Conservation (phyloP, 2,113 vertebrate genomes). For the Microtus ochrogaster region DNA sequence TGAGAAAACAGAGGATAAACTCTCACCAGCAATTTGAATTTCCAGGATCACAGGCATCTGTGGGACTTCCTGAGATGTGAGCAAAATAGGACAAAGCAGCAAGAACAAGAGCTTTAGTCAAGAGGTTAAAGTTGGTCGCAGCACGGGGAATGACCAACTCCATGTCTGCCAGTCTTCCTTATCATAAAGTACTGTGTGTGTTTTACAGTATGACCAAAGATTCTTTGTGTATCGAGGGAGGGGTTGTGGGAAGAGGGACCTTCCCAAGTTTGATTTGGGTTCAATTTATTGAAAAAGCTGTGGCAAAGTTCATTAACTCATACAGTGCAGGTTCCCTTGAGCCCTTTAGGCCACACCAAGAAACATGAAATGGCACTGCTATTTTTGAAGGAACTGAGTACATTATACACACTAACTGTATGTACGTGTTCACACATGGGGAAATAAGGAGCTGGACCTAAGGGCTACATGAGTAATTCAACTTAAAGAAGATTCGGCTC, state of each 20-base stretch:
- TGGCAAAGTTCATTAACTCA: background rate
- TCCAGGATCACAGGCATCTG: constrained; percentile 89
- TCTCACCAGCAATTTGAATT: constrained; percentile 98
- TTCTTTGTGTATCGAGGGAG: constrained; percentile 82
- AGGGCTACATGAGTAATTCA: background rate
- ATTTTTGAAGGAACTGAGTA: background rate
- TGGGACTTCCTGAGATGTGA: constrained; percentile 90
- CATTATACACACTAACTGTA: too few relatives aligned
- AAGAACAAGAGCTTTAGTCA: constrained; percentile 54
- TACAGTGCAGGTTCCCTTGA: background rate
- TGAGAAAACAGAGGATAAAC: constrained; percentile 95
- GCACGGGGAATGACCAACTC: constrained; percentile 83
- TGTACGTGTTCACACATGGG: too few relatives aligned
- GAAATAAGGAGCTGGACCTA: too few relatives aligned
- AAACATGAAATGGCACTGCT: constrained; percentile 22
- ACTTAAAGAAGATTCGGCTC: background rate
- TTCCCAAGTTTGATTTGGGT: background rate
- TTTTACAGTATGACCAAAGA: constrained; percentile 87
- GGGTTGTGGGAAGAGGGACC: background rate
- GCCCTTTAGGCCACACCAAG: background rate
- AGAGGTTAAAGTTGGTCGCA: constrained; percentile 82
- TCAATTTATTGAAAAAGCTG: background rate
- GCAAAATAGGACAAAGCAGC: constrained; percentile 77
- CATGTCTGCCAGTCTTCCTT: constrained; percentile 86
- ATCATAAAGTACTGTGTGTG: constrained; percentile 87